These are phyloP conservation scores for Hippocampus comes DNA, from an alignment of 2,113 vertebrate genomes.

Conservation along the genomic window DNA sequence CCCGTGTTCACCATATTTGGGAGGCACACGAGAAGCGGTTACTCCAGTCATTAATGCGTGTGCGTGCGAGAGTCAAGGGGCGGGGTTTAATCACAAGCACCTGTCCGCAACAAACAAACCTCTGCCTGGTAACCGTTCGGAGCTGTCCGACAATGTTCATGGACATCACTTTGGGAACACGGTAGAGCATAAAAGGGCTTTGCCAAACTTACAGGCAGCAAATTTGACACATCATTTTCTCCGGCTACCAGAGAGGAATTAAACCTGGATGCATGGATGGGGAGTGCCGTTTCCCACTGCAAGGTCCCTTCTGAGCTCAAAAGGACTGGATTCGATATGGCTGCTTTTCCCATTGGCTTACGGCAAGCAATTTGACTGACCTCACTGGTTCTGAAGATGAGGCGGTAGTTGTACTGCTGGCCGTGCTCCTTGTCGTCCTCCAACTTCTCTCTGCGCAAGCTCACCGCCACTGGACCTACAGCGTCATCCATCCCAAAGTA, in stretches of 20 bases:
- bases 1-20: constrained; percentile 41
- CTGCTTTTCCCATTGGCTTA: too few relatives aligned
- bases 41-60: constrained; percentile 22
- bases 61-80: not conserved
- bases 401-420: constrained; percentile 88
- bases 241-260: too few relatives aligned
- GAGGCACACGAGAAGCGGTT: constrained; percentile 14
- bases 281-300: too few relatives aligned
- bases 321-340: too few relatives aligned
- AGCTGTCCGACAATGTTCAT: too few relatives aligned
- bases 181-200: too few relatives aligned
- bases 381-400: constrained; percentile 96
- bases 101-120: constrained; percentile 43
- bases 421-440: constrained; percentile 93
- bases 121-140: too few relatives aligned
- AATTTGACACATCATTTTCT: too few relatives aligned
- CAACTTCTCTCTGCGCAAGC: constrained; percentile 88
- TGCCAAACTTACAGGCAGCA: too few relatives aligned
- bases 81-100: constrained; percentile 45
- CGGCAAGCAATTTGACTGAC: constrained; percentile 62
- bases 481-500: constrained; percentile 93
- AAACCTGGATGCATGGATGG: too few relatives aligned
- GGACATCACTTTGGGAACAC: not conserved
- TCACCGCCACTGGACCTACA: constrained; percentile 90
- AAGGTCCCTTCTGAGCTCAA: too few relatives aligned